phyloP scores from a whole-genome alignment of 2,797 vertebrate genomes.

The Hozukius guyotensis region DNA sequence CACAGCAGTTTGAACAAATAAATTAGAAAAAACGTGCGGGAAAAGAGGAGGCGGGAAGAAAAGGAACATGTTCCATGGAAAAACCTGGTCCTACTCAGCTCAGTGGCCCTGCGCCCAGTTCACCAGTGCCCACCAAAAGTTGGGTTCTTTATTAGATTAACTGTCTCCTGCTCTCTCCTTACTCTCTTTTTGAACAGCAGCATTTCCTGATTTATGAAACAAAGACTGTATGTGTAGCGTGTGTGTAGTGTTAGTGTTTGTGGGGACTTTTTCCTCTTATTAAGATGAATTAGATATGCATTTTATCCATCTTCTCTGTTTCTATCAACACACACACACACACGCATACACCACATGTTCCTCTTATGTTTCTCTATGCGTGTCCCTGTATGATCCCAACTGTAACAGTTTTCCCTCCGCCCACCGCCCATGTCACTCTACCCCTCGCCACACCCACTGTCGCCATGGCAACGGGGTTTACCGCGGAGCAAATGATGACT shows the following conservation, averaged over 20 bases:
- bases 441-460: slow-evolving; percentile 69
- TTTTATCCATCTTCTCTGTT: slow-evolving; percentile 1
- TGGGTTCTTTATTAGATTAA: slow-evolving; percentile 54
- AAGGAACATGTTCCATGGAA: slow-evolving; percentile 64
- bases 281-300: slow-evolving; percentile 6
- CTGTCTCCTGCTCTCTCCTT: slow-evolving; percentile 29
- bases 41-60: slow-evolving; percentile 19
- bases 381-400: slow-evolving; percentile 52
- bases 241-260: neutral
- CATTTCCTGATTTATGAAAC: slow-evolving; percentile 39
- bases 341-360: slow-evolving; percentile 37
- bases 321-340: neutral
- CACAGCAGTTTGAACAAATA: slow-evolving; percentile 13
- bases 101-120: slow-evolving; percentile 51
- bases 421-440: slow-evolving; percentile 18
- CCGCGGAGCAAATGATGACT: slow-evolving; percentile 66
- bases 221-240: slow-evolving; percentile 29
- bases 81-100: slow-evolving; percentile 66
- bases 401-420: slow-evolving; percentile 25
- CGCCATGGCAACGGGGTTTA: slow-evolving; percentile 68
- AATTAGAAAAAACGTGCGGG: slow-evolving; percentile 28
- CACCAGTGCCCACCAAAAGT: slow-evolving; percentile 54
- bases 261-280: neutral
- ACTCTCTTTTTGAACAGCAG: slow-evolving; percentile 20
- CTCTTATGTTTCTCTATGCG: neutral